phyloP scores from a whole-genome alignment of 1,140 invertebrate genomes.

The Cheumatopsyche charites region DNA sequence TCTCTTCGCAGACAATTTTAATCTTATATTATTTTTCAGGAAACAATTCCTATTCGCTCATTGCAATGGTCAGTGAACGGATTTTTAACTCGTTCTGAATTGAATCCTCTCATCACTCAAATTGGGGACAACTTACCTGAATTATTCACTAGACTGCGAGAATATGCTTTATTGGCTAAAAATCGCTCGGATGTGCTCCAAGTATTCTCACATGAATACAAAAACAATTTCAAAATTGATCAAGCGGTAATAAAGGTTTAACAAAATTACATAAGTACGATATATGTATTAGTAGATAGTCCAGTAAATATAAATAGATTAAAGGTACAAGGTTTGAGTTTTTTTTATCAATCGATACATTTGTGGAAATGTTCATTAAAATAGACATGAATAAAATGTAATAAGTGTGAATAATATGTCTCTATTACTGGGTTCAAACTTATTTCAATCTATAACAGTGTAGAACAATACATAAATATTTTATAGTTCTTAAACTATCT shows the following conservation, averaged over 20 bases:
- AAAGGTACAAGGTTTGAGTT: no score
- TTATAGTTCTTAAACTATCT: no score
- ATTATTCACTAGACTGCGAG: constrained; percentile 4
- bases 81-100: neutral
- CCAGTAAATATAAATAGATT: no score
- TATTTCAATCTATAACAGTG: no score
- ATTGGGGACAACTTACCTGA: constrained; percentile 15
- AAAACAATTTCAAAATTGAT: neutral
- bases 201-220: neutral
- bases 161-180: neutral
- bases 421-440: no score
- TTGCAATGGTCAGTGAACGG: constrained; percentile 12
- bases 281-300: no score
- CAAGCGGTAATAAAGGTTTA: neutral
- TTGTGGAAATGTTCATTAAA: no score
- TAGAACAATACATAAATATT: no score
- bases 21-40: neutral
- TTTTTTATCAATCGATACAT: no score
- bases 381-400: no score
- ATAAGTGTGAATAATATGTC: no score
- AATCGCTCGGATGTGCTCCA: neutral
- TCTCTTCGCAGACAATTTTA: neutral
- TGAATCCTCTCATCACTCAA: neutral
- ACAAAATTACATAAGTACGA: no score
- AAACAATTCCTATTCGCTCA: neutral